Conservation (phyloP, 1,140 invertebrate species). For the Anastatus disparis region DNA sequence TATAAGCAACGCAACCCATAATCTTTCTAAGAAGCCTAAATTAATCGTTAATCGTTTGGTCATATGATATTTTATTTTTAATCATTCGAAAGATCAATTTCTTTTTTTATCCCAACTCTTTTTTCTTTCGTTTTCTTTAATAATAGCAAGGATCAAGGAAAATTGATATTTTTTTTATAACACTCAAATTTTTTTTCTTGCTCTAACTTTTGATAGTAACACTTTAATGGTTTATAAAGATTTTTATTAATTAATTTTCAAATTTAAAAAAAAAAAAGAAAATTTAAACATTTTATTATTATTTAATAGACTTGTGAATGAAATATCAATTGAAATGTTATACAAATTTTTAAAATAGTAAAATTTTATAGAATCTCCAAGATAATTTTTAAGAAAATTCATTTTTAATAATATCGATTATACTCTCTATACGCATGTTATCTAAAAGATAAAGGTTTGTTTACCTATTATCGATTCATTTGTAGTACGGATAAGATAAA, state of each 20-base stretch:
- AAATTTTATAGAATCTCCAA: too few species aligned
- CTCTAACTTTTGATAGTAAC: too few species aligned
- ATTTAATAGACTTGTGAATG: too few species aligned
- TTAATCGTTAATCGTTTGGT: constrained; percentile 4
- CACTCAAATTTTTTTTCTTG: too few species aligned
- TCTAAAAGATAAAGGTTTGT: constrained; percentile 8
- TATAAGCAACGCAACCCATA: not conserved
- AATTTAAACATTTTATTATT: too few species aligned
- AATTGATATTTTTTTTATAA: too few species aligned
- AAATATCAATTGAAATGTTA: too few species aligned
- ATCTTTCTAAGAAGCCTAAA: not conserved
- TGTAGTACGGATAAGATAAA: constrained; percentile 24
- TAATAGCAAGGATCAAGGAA: not conserved
- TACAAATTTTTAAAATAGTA: too few species aligned
- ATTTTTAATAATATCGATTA: constrained; percentile 11
- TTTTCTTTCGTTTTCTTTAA: not conserved
- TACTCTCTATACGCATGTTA: not conserved
- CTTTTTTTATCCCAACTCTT: not conserved
- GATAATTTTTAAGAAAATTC: too few species aligned
- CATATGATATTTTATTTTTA: not conserved
- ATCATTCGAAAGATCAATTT: not conserved
- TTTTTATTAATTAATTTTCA: too few species aligned
- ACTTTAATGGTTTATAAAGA: too few species aligned
- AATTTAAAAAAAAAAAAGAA: too few species aligned
- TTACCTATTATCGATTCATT: constrained; percentile 21